Conservation (phyloP, 2,888 invertebrate genomes). For the Taenaris catops region DNA sequence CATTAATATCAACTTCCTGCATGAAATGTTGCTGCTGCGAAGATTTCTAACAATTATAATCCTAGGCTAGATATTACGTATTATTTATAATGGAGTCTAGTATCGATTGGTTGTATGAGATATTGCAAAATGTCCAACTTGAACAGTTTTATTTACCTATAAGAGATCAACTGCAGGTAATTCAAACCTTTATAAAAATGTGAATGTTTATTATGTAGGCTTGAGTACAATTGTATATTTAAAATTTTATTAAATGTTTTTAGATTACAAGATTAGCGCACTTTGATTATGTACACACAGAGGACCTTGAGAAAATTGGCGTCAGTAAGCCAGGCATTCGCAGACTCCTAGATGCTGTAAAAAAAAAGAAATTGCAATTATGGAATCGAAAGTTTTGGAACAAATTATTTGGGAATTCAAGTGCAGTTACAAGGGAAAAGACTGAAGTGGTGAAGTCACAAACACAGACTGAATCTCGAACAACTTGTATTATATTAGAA, state of each 20-base stretch:
- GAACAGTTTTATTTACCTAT: constrained; percentile 94
- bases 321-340: constrained; percentile 96
- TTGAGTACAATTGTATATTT: no score
- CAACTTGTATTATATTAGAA: constrained; percentile 91
- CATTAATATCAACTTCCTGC: constrained; percentile 56
- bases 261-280: constrained; percentile 95
- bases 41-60: constrained; percentile 30
- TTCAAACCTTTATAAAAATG: no score
- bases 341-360: constrained; percentile 93
- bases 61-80: constrained; percentile 24
- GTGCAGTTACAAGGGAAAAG: constrained; percentile 53
- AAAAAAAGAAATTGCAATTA: constrained; percentile 90
- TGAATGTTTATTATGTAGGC: no score
- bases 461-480: constrained; percentile 55
- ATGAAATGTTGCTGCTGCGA: constrained; percentile 50
- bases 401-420: constrained; percentile 84
- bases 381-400: constrained; percentile 91
- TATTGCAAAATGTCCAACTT: constrained; percentile 93
- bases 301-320: constrained; percentile 96
- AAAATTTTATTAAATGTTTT: constrained; percentile 33
- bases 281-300: constrained; percentile 97
- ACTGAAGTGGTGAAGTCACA: constrained; percentile 62
- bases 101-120: constrained; percentile 91
- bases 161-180: constrained; percentile 93
- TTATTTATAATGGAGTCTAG: constrained; percentile 56